Conservation (phyloP, 2,797 vertebrate species). For the Melanotaenia trifasciata region DNA sequence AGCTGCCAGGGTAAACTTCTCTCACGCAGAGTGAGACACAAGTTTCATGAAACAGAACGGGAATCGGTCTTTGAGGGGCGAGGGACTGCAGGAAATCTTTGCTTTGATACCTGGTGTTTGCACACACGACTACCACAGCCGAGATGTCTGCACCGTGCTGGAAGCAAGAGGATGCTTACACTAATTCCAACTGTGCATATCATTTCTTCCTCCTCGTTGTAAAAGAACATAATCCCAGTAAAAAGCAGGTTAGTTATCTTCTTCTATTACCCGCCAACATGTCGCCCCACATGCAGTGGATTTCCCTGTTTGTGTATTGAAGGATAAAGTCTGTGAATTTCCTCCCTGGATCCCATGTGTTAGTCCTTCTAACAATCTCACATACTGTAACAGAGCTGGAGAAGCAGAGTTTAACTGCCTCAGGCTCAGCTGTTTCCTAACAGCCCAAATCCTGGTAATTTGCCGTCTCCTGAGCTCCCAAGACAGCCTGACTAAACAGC, state of each 20-base stretch:
- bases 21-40: no score
- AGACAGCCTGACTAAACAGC: slow-evolving; percentile 57
- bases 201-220: slow-evolving; percentile 29
- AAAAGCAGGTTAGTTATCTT: no score
- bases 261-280: no score
- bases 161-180: slow-evolving; percentile 32
- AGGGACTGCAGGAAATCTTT: slow-evolving; percentile 57
- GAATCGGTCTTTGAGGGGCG: slow-evolving; percentile 33
- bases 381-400: no score
- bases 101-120: slow-evolving; percentile 49
- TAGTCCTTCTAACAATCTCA: no score
- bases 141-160: slow-evolving; percentile 13
- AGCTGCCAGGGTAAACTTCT: no score
- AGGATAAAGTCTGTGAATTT: slow-evolving; percentile 59
- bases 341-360: slow-evolving; percentile 43
- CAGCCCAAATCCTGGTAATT: slow-evolving; percentile 63
- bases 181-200: slow-evolving; percentile 40
- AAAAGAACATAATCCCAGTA: slow-evolving; percentile 50
- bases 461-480: slow-evolving; percentile 41
- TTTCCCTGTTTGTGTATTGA: slow-evolving; percentile 64
- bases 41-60: slow-evolving; percentile 42
- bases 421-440: slow-evolving; percentile 49
- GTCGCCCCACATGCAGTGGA: slow-evolving; percentile 20
- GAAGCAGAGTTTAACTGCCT: slow-evolving; percentile 39
- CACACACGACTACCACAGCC: no score